These are phyloP conservation scores for Philypnodon macrostomus DNA, from an alignment of 2,797 vertebrate species.

Conservation along the genomic window DNA sequence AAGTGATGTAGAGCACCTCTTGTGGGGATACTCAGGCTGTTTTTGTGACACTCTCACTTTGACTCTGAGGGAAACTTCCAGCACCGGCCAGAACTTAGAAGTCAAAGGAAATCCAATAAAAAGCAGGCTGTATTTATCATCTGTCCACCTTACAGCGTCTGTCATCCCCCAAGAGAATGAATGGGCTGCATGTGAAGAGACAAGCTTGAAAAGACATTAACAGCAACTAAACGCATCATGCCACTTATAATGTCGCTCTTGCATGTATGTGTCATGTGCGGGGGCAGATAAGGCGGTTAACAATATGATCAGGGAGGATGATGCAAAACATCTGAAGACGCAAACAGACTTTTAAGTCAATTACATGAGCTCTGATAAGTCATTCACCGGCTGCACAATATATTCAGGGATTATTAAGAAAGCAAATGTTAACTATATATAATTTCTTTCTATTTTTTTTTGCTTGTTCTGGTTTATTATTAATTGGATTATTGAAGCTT, in stretches of 20 bases:
- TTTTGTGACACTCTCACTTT: slow-evolving; percentile 20
- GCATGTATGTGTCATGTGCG: slow-evolving; percentile 18
- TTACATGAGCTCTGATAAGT: slow-evolving; percentile 8
- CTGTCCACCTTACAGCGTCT: slow-evolving; percentile 39
- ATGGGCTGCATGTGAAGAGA: slow-evolving; percentile 23
- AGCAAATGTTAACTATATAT: slow-evolving; percentile 4
- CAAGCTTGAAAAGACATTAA: slow-evolving; percentile 16
- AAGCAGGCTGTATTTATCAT: slow-evolving; percentile 43
- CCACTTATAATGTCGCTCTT: slow-evolving; percentile 4
- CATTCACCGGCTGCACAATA: too few relatives aligned
- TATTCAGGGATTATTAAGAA: slow-evolving; percentile 4
- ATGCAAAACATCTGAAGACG: slow-evolving; percentile 61
- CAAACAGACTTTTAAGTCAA: slow-evolving; percentile 46
- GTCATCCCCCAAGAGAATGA: slow-evolving; percentile 29
- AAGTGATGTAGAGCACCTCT: slow-evolving; percentile 31
- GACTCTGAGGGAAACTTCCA: slow-evolving; percentile 21
- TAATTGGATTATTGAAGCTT: neutral
- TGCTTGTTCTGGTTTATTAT: too few relatives aligned
- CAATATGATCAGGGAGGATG: slow-evolving; percentile 43
- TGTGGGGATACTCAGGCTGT: slow-evolving; percentile 16
- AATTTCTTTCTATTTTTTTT: neutral
- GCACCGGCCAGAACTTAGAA: slow-evolving; percentile 26
- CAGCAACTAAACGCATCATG: slow-evolving; percentile 5
- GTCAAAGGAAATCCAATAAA: slow-evolving; percentile 53
- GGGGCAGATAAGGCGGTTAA: slow-evolving; percentile 44